phyloP scores from a whole-genome alignment of 2,888 invertebrate genomes.

The Apamea sordens region DNA sequence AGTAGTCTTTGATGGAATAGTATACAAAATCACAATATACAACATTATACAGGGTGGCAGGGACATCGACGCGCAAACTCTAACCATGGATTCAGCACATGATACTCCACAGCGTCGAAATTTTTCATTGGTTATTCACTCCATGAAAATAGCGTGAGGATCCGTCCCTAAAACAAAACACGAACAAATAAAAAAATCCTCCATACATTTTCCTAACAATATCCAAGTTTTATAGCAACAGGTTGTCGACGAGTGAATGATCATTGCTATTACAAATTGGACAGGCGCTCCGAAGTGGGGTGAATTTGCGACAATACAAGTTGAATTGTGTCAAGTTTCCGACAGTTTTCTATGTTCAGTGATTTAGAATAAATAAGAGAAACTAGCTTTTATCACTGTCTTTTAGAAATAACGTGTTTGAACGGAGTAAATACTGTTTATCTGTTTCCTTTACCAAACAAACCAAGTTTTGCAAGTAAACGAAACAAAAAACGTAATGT shows the following conservation, averaged over 20 bases:
- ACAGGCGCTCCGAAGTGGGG: slow-evolving; percentile 61
- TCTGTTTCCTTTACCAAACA: neutral
- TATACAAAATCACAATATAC: too few species aligned
- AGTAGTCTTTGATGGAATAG: too few species aligned
- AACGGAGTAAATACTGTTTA: neutral
- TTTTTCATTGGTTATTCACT: too few species aligned
- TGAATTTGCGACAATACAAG: slow-evolving; percentile 59
- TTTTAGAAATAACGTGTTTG: slow-evolving; percentile 15
- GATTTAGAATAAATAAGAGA: slow-evolving; percentile 48
- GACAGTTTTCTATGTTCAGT: slow-evolving; percentile 49
- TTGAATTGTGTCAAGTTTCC: slow-evolving; percentile 59
- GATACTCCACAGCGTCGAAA: too few species aligned
- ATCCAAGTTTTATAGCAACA: slow-evolving; percentile 57
- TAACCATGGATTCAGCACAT: too few species aligned
- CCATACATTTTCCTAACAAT: slow-evolving; percentile 51
- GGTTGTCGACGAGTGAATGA: slow-evolving; percentile 63
- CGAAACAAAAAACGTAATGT: too few species aligned
- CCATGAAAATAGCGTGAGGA: slow-evolving; percentile 11
- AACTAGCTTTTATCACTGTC: slow-evolving; percentile 31
- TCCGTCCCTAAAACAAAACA: slow-evolving; percentile 2
- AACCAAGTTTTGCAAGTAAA: neutral
- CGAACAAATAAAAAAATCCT: slow-evolving; percentile 45
- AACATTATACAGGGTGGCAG: too few species aligned
- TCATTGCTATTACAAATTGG: slow-evolving; percentile 67
- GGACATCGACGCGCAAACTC: too few species aligned